Base-by-base conservation (phyloP, 2,888 invertebrate species). In the Pediacus dermestoides region DNA sequence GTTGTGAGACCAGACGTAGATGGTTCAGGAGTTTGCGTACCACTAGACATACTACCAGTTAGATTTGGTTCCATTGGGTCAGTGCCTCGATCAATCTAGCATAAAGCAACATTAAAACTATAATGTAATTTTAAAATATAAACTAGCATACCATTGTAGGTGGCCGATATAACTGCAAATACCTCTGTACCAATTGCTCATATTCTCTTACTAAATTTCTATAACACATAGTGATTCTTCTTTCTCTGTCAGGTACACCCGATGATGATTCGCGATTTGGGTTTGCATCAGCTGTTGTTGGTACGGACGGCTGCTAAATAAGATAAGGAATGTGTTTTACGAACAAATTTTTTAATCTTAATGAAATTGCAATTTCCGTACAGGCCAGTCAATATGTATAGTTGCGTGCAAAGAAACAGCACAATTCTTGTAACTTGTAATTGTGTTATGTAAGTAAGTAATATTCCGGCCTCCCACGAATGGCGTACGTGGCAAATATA, bases 71-170 rank as follows among this genome's bases (percentile, higher is more conserved):
- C 81, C 81, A 82, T 81, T 0, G 82, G 81, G 59, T 83, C 82
- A 1, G 82, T 82, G 2, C 82, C 82, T 36, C 81, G 76, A 58
- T 83, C 82, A 50, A 76, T 81, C 82, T 82, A 60, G 16, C 61
- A 59, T 50, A 44, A 37, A 32, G 30, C 33, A 36, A 22, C 4
- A 21, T 16, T 28, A 18, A n/a, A 18, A 18, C n/a, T 18, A 7
- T 18, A 18, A 18, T 18, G 6, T n/a, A 18, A 18, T 7, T 18
- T n/a, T 7, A 34, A 39, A 30, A 31, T 34, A 23, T 26, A n/a
- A n/a, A n/a, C n/a, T n/a, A 26, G 48, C 57, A 58, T 59, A 72
- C 72, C 61, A 70, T 73, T 18, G 68, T 65, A 1, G 70, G 68
- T 11, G 70, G 70, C 18, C 70, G 55, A 32, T 71, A 70, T 3